Percentiles rank a stretch among this genome's conserved stretches.
These are phyloP conservation scores for Danaus chrysippus DNA, from an alignment of 2,888 invertebrate genomes.

Conservation along the genomic window DNA sequence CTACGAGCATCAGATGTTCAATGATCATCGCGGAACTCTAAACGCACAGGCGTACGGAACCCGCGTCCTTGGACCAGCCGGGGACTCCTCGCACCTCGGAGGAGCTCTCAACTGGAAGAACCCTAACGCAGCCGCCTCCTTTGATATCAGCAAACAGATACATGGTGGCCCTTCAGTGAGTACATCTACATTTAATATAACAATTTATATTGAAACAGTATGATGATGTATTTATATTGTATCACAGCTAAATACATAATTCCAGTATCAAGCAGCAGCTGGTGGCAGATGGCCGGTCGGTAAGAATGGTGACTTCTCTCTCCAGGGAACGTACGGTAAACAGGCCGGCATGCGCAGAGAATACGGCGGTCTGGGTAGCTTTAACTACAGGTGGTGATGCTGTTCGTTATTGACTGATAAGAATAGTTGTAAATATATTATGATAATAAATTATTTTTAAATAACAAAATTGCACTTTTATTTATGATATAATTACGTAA, in stretches of 20 bases:
- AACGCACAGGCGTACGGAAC: slow-evolving; percentile 51
- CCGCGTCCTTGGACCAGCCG: slow-evolving; percentile 47
- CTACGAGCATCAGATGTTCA: slow-evolving; percentile 6
- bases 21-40: slow-evolving; percentile 23
- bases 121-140: slow-evolving; percentile 45
- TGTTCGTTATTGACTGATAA: background rate
- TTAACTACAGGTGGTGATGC: slow-evolving; percentile 38
- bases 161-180: slow-evolving; percentile 53
- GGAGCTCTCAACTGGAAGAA: slow-evolving; percentile 53
- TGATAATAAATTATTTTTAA: background rate
- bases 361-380: slow-evolving; percentile 37
- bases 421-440: slow-evolving; percentile 18
- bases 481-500: too few relatives aligned
- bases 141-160: slow-evolving; percentile 50
- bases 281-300: slow-evolving; percentile 47
- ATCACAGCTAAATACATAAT: background rate
- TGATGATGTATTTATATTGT: too few relatives aligned
- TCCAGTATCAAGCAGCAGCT: slow-evolving; percentile 40
- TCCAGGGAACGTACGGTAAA: slow-evolving; percentile 42
- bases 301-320: slow-evolving; percentile 42
- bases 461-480: too few relatives aligned
- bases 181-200: background rate
- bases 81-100: slow-evolving; percentile 53
- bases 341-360: slow-evolving; percentile 37
- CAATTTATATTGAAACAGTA: too few relatives aligned